phyloP scores from a whole-genome alignment of 2,113 vertebrate species.

The Cercocebus atys region DNA sequence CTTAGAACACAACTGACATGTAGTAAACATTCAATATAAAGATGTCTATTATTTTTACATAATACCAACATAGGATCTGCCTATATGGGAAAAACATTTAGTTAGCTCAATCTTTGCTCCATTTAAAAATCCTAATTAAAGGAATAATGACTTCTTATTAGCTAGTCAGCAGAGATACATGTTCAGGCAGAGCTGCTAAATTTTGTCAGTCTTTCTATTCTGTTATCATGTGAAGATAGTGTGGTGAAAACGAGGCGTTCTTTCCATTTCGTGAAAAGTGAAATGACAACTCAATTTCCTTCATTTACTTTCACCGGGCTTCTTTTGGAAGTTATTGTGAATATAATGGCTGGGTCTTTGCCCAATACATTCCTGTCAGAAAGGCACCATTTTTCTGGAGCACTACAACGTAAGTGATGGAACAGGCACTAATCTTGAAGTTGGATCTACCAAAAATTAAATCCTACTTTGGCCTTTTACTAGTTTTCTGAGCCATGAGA shows the following conservation, averaged over 20 bases:
- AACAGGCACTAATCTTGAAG: background rate
- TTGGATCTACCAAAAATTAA: background rate
- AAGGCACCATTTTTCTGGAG: background rate
- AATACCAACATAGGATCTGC: background rate
- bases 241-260: conserved; percentile 14
- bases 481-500: background rate
- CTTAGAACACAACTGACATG: background rate
- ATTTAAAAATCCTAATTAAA: conserved; percentile 49
- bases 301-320: background rate
- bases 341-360: background rate
- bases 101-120: background rate
- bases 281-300: conserved; percentile 50
- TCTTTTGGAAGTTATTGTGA: conserved; percentile 3
- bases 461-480: background rate
- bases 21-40: background rate
- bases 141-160: conserved; percentile 23
- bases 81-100: background rate
- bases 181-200: conserved; percentile 53
- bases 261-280: conserved; percentile 43
- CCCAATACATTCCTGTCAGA: background rate
- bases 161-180: conserved; percentile 34
- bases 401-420: too few relatives aligned
- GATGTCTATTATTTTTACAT: background rate
- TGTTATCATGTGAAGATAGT: background rate
- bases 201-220: background rate